These are phyloP conservation scores for Drosophila austrosaltans DNA, from an alignment of 2,888 invertebrate genomes.

Conservation along the genomic window DNA sequence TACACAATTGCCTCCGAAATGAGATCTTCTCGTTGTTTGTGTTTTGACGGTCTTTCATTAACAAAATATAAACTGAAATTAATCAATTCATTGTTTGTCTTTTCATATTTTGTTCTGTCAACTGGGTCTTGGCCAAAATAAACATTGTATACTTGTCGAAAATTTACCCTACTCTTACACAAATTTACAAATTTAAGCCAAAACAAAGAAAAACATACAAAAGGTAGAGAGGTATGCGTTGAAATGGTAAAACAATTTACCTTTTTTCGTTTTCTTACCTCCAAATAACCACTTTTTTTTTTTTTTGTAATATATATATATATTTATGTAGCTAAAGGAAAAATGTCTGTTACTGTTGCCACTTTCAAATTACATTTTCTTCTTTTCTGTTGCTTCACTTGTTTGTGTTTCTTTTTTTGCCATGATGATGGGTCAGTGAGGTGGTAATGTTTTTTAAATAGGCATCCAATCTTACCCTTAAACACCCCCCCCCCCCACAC, in stretches of 20 bases:
- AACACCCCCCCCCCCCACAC: background rate
- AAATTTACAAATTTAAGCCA: background rate
- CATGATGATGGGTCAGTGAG: background rate
- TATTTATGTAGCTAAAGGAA: too few relatives aligned
- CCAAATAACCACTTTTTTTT: background rate
- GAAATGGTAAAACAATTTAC: constrained; percentile 1
- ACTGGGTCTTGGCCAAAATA: too few relatives aligned
- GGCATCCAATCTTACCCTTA: background rate
- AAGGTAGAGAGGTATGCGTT: background rate
- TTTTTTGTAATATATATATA: too few relatives aligned
- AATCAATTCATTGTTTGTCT: too few relatives aligned
- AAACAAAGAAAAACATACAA: background rate
- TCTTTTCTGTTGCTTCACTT: background rate
- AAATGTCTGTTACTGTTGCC: background rate
- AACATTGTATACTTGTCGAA: too few relatives aligned
- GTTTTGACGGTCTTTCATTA: too few relatives aligned
- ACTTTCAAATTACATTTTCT: background rate
- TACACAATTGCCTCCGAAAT: too few relatives aligned
- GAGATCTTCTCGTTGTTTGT: too few relatives aligned
- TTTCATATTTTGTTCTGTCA: too few relatives aligned
- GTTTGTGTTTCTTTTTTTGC: background rate
- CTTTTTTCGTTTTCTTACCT: background rate
- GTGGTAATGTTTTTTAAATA: constrained; percentile 11
- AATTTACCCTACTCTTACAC: too few relatives aligned
- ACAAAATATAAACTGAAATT: too few relatives aligned